Base-by-base conservation (phyloP, 2,113 vertebrate species). In the Heterotilapia buettikoferi region DNA sequence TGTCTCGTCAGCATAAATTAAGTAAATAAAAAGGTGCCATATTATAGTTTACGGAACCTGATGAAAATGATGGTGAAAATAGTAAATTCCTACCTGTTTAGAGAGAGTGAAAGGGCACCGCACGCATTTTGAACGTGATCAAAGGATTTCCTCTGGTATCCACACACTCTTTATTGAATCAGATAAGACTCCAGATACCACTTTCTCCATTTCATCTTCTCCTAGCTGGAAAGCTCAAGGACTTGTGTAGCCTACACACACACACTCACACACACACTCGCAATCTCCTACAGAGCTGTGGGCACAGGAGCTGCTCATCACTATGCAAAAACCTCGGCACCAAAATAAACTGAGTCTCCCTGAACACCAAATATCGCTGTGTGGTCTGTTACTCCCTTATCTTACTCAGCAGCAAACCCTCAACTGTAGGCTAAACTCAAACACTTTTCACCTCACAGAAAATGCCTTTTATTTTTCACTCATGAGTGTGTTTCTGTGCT, bases 261-360 rank as follows among this genome's bases (percentile, higher is more conserved):
- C 92, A 91, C 83, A 52, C 91, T 21, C 63, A 40, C 36, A 71
- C 66, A 26, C 68, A 47, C 68, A 76, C 71, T 92, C 80, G 56
- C 92, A 53, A 88, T 92, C 89, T 93, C 92, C 92, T 92, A 92
- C 93, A 40, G 88, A 7, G 82, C 92, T 86, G 93, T 94, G 92
- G 92, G 92, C 92, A 91, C 87, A 85, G 89, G 87, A 90, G 81
- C 93, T 88, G 83, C 92, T 94, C 92, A 94, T 95, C 93, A 87
- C 91, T 86, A 92, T 90, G 92, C 94, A 93, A 90, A 78, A 93
- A 92, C 85, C 93, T 88, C 33, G 6, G 87, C 88, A 92, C 93
- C 85, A 93, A 92, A 94, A 94, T 94, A 94, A 94, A 94, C 90
- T 84, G 85, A 9, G 83, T 79, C 83, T 92, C 90, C 92, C 87